These are phyloP conservation scores for Cydia splendana DNA, from an alignment of 1,140 invertebrate species.

Conservation along the genomic window DNA sequence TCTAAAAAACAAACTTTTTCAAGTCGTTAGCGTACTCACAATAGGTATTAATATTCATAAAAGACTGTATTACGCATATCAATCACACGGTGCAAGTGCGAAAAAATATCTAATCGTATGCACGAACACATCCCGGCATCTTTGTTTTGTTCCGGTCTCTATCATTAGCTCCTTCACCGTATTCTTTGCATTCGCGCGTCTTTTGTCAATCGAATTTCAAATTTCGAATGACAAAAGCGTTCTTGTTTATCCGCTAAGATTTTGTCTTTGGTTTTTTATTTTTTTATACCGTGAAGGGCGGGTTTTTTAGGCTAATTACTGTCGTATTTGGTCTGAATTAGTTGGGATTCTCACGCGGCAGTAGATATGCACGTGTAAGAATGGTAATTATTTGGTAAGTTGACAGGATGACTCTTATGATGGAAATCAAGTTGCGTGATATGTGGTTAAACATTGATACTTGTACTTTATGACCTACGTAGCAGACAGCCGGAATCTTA, in stretches of 20 bases:
- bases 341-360: conserved; percentile 54
- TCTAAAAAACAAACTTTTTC: conserved; percentile 44
- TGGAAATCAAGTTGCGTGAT: conserved; percentile 5
- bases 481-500: neutral
- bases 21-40: conserved; percentile 51
- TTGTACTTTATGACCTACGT: neutral
- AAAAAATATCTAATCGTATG: conserved; percentile 58
- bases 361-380: conserved; percentile 45
- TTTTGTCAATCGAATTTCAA: conserved; percentile 42
- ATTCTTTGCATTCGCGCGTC: conserved; percentile 34
- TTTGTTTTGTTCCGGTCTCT: conserved; percentile 51
- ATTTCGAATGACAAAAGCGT: conserved; percentile 50
- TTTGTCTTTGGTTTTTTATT: conserved; percentile 41
- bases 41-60: conserved; percentile 62
- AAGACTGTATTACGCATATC: conserved; percentile 64
- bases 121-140: conserved; percentile 53
- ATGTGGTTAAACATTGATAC: conserved; percentile 5
- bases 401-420: neutral
- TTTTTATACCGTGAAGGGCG: conserved; percentile 36
- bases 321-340: conserved; percentile 50
- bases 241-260: conserved; percentile 65
- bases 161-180: conserved; percentile 64
- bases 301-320: conserved; percentile 52
- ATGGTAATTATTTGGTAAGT: conserved; percentile 13
- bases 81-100: conserved; percentile 56